phyloP scores from a whole-genome alignment of 2,113 vertebrate species.

The Lamprotornis superbus region DNA sequence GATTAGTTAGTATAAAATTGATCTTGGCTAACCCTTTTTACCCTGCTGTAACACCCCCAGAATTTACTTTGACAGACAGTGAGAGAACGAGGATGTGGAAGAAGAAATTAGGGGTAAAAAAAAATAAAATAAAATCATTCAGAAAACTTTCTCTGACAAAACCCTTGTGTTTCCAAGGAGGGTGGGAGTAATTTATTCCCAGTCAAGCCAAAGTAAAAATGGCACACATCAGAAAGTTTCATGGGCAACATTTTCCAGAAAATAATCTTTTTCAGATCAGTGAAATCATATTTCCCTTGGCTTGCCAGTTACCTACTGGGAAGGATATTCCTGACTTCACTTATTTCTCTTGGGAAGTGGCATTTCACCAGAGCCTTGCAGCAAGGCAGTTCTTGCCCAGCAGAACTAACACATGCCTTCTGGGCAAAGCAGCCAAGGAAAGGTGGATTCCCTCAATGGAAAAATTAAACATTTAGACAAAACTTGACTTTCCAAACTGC shows the following conservation, averaged over 20 bases:
- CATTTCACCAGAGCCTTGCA: background rate
- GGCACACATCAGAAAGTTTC: background rate
- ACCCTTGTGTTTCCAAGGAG: background rate
- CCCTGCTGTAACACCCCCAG: background rate
- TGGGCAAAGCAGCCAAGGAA: background rate
- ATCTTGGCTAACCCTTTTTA: background rate
- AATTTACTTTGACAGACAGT: background rate
- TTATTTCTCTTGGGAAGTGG: background rate
- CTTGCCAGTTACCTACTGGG: background rate
- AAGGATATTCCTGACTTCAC: background rate
- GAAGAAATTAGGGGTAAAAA: background rate
- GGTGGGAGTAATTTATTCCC: background rate
- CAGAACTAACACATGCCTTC: background rate
- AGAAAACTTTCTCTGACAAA: background rate
- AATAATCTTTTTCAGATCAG: background rate
- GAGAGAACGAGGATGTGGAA: background rate
- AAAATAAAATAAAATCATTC: background rate
- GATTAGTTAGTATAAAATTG: background rate
- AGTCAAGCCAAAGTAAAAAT: background rate
- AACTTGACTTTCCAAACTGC: background rate
- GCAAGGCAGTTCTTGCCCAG: background rate
- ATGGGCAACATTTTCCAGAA: background rate
- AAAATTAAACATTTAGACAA: background rate
- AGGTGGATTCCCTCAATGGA: background rate
- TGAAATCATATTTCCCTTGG: background rate